Evolutionary conservation across 2,113 vertebrate species (phyloP).

Genomic region (Megalops atlanticus): DNA sequence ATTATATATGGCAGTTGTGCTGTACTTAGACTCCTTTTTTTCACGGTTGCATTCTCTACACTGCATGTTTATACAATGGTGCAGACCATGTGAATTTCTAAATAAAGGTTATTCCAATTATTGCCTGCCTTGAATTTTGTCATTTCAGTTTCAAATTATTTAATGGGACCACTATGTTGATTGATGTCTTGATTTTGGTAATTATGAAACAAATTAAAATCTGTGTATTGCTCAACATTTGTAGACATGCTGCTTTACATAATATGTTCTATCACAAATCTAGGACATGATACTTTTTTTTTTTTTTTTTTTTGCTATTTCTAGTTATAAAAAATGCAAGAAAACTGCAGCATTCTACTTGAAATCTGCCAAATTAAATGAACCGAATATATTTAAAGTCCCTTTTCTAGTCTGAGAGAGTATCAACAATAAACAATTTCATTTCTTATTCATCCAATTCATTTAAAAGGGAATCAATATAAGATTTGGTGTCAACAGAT

Average conservation of each 20-base stretch:
- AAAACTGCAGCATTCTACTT: background rate
- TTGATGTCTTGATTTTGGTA: background rate
- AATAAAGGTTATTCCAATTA: background rate
- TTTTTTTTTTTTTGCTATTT: background rate
- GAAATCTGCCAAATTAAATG: background rate
- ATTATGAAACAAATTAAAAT: background rate
- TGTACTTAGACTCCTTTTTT: background rate
- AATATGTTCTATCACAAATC: background rate
- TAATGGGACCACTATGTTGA: background rate
- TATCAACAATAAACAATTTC: background rate
- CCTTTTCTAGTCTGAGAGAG: background rate
- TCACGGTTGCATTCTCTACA: background rate
- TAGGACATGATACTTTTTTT: conserved; percentile 2
- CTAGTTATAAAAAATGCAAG: conserved; percentile 9
- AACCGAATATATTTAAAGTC: conserved; percentile 6
- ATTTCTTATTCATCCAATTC: conserved; percentile 6
- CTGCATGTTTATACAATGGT: background rate
- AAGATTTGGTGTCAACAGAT: background rate
- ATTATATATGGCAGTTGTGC: background rate
- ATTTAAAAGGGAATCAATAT: background rate
- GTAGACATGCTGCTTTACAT: conserved; percentile 1
- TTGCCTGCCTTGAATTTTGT: background rate
- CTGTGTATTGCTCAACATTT: background rate
- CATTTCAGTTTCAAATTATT: conserved; percentile 1
- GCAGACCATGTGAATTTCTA: background rate